These are phyloP conservation scores for Falco punctatus DNA, from an alignment of 2,113 vertebrate species.

Conservation along the genomic window DNA sequence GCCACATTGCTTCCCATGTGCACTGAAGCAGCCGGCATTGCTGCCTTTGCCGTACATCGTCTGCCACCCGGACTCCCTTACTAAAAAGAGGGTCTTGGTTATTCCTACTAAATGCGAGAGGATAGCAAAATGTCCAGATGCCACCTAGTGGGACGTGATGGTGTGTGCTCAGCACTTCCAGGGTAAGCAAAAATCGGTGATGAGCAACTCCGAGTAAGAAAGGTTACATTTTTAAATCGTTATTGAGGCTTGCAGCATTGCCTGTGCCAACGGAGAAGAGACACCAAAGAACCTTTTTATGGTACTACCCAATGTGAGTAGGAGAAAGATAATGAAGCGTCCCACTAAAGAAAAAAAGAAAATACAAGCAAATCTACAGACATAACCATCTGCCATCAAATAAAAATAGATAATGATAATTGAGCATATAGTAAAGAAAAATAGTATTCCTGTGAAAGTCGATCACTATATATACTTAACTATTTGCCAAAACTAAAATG, in stretches of 20 bases:
- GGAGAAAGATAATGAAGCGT: neutral
- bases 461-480: neutral
- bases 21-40: neutral
- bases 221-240: neutral
- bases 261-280: neutral
- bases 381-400: neutral
- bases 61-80: rapidly evolving
- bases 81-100: too few relatives aligned
- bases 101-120: rapidly evolving
- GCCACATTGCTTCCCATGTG: rapidly evolving
- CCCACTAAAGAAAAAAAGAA: neutral
- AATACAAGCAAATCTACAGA: neutral
- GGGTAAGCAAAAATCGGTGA: rapidly evolving
- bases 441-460: neutral
- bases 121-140: neutral
- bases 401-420: neutral
- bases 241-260: neutral
- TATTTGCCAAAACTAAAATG: neutral
- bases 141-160: neutral
- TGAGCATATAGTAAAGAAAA: neutral
- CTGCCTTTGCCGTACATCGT: rapidly evolving
- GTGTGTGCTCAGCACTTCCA: neutral
- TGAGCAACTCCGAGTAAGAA: neutral
- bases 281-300: neutral
- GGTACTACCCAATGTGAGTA: neutral